phyloP scores from a whole-genome alignment of 1,140 invertebrate species.

The Drosophila sp. region DNA sequence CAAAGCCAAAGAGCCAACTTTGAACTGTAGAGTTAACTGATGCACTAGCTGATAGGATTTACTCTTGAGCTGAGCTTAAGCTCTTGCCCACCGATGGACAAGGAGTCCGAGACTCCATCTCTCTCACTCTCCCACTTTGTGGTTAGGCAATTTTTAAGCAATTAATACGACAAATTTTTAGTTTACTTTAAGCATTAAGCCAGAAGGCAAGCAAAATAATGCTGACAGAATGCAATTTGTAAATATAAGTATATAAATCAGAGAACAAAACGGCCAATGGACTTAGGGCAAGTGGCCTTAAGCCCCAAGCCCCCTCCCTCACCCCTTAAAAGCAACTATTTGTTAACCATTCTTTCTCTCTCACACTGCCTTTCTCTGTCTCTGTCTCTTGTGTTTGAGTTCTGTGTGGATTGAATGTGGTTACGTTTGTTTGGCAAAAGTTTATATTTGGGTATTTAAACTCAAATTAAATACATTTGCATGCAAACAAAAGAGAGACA shows the following conservation, averaged over 20 bases:
- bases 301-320: background rate
- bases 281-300: conserved; percentile 56
- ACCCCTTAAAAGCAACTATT: background rate
- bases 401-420: conserved; percentile 33
- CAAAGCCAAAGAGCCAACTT: conserved; percentile 7
- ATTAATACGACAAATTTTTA: conserved; percentile 72
- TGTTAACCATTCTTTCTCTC: background rate
- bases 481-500: conserved; percentile 69
- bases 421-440: conserved; percentile 75
- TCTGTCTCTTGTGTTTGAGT: conserved; percentile 11
- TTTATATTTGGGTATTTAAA: conserved; percentile 82
- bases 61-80: conserved; percentile 54
- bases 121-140: conserved; percentile 6
- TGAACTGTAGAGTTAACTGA: conserved; percentile 60
- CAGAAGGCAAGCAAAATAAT: conserved; percentile 44
- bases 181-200: conserved; percentile 69
- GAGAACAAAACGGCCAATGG: conserved; percentile 42
- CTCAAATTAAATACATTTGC: conserved; percentile 80
- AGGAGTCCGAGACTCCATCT: background rate
- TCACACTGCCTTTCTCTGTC: conserved; percentile 2
- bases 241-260: conserved; percentile 54
- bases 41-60: conserved; percentile 72
- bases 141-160: conserved; percentile 64
- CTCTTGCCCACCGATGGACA: conserved; percentile 40
- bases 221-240: conserved; percentile 73